Evolutionary conservation across 2,888 invertebrate genomes (phyloP), one percentile per base, ranked within the genome.

Genomic region (Cinara cedri): DNA sequence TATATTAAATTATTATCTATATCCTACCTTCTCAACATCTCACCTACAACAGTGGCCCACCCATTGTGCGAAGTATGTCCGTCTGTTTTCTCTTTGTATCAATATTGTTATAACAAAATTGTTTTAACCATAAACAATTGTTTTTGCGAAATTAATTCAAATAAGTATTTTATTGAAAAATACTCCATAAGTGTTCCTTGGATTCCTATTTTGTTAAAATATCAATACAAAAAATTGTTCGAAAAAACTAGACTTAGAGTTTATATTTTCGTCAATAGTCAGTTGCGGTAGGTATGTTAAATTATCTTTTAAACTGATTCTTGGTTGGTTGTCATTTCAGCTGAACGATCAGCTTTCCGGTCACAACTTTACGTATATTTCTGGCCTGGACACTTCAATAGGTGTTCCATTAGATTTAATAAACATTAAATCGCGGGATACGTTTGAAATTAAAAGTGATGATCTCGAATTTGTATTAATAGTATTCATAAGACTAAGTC

Each of bases 91-190:
- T n/a, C n/a, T n/a, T n/a, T n/a, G n/a, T n/a, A n/a, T n/a, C n/a
- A n/a, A n/a, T n/a, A n/a, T n/a, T n/a, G n/a, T n/a, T n/a, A n/a
- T n/a, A n/a, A n/a, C n/a, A n/a, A n/a, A n/a, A n/a, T n/a, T n/a
- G n/a, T n/a, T n/a, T n/a, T n/a, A n/a, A n/a, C n/a, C n/a, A n/a
- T 49, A 49, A 49, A 49, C 49, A 49, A 3, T 49, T 14, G 11
- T 49, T 49, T 49, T 49, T 49, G 16, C 1, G 11, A 54, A 54
- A 54, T 19, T 54, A n/a, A n/a, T n/a, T n/a, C n/a, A n/a, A n/a
- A n/a, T n/a, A n/a, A n/a, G n/a, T n/a, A n/a, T n/a, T n/a, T n/a
- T 54, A 54, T 63, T 63, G 34, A 63, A 63, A 34, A 34, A 63
- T 63, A 63, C 42, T 8, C 63, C 63, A 63, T 42, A 63, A 63